A percentile compares a stretch with the other conserved stretches of the same genome.
Conservation (phyloP, 2,888 invertebrate species). For the Melanchra persicariae region DNA sequence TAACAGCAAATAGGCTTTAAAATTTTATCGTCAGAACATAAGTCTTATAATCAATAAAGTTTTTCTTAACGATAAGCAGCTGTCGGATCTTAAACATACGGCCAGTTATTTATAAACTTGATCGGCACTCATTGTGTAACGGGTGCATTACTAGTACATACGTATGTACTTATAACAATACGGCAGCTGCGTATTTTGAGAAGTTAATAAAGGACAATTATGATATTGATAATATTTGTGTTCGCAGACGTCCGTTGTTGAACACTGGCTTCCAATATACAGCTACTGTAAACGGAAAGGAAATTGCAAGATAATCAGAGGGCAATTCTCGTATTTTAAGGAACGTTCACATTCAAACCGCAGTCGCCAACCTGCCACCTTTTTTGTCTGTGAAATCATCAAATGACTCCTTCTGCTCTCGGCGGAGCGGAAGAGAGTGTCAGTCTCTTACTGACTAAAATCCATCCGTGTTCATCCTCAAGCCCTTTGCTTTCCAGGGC, state of each 20-base stretch:
- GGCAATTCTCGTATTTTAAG: too few relatives aligned
- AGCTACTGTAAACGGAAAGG: background rate
- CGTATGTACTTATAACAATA: background rate
- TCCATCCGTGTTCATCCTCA: too few relatives aligned
- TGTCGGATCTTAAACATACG: conserved; percentile 35
- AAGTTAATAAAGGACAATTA: background rate
- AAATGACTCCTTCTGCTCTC: too few relatives aligned
- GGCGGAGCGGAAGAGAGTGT: too few relatives aligned
- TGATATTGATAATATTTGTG: background rate
- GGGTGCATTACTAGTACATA: conserved; percentile 7
- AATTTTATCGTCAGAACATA: conserved; percentile 32
- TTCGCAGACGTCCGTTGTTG: background rate
- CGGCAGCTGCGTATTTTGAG: conserved; percentile 37
- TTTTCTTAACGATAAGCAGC: conserved; percentile 49
- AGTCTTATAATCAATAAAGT: conserved; percentile 39
- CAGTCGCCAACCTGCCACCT: too few relatives aligned
- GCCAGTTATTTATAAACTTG: conserved; percentile 50
- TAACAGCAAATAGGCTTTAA: conserved; percentile 31
- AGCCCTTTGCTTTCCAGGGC: too few relatives aligned
- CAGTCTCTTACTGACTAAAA: too few relatives aligned
- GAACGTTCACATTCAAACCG: too few relatives aligned
- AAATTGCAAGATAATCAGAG: too few relatives aligned
- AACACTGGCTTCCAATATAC: background rate
- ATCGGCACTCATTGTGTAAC: conserved; percentile 45
- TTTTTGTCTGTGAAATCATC: too few relatives aligned